These are phyloP conservation scores for Scomber scombrus DNA, from an alignment of 2,113 vertebrate species.

Conservation along the genomic window DNA sequence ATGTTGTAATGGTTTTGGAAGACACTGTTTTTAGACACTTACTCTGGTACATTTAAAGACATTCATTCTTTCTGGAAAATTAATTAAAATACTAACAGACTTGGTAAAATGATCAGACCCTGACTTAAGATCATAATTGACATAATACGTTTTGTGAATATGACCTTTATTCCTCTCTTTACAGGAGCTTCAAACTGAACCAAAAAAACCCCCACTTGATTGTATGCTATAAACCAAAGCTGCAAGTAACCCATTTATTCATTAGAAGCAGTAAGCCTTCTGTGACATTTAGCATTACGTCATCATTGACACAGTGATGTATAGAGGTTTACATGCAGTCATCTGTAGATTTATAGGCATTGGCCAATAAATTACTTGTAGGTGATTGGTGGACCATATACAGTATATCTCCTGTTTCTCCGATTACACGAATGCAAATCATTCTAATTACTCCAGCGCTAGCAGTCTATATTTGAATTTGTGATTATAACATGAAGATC, in stretches of 20 bases:
- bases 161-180: background rate
- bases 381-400: constrained; percentile 14
- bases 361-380: background rate
- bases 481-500: constrained; percentile 18
- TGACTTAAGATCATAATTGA: too few species aligned
- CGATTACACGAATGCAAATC: constrained; percentile 42
- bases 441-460: constrained; percentile 9
- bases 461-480: constrained; percentile 36
- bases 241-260: too few species aligned
- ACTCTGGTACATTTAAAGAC: too few species aligned
- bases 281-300: background rate
- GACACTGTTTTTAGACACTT: too few species aligned
- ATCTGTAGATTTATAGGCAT: background rate
- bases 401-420: constrained; percentile 18
- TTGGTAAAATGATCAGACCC: too few species aligned
- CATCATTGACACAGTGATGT: background rate
- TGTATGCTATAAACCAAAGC: too few species aligned
- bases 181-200: background rate
- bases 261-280: background rate
- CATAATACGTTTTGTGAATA: too few species aligned
- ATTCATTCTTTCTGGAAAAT: too few species aligned
- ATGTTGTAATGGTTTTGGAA: too few species aligned
- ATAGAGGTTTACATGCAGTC: background rate
- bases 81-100: too few species aligned
- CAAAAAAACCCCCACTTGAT: too few species aligned